These are phyloP conservation scores for Diarsia rubi DNA, from an alignment of 2,888 invertebrate genomes.

Conservation along the genomic window DNA sequence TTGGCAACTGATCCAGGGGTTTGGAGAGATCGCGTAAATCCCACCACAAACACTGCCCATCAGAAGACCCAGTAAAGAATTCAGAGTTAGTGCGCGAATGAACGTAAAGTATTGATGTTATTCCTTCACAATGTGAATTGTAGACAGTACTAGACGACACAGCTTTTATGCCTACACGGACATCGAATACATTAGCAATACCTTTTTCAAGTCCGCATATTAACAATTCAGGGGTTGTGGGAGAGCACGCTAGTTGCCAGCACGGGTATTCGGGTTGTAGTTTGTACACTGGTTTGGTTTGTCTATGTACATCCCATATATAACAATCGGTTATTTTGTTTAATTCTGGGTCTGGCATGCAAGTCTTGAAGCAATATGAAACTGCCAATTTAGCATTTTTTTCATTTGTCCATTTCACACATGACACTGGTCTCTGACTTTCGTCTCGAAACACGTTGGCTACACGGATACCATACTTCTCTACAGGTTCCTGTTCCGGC, in stretches of 20 bases:
- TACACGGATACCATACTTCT: constrained; percentile 91
- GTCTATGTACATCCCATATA: constrained; percentile 92
- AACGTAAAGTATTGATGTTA: constrained; percentile 91
- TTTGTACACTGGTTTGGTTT: constrained; percentile 78
- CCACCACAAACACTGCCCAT: constrained; percentile 94
- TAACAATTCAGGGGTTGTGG: constrained; percentile 77
- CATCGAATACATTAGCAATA: constrained; percentile 92
- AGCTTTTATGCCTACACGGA: constrained; percentile 93
- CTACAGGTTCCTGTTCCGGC: constrained; percentile 87
- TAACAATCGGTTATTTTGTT: constrained; percentile 88
- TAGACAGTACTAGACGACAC: constrained; percentile 92
- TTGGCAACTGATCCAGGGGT: constrained; percentile 91
- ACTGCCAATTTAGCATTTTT: constrained; percentile 92
- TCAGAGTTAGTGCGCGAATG: constrained; percentile 92
- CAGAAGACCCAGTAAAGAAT: constrained; percentile 92
- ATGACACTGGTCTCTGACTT: constrained; percentile 87
- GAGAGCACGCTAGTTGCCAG: constrained; percentile 85
- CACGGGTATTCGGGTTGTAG: constrained; percentile 79
- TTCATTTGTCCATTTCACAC: constrained; percentile 94
- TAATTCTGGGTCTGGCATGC: constrained; percentile 60
- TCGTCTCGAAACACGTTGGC: constrained; percentile 93
- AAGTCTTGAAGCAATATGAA: constrained; percentile 89
- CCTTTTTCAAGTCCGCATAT: constrained; percentile 84
- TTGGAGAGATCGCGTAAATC: constrained; percentile 92
- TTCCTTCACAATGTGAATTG: constrained; percentile 88